Evolutionary conservation across 2,797 vertebrate species (phyloP).

Genomic region (Decapterus maruadsi): DNA sequence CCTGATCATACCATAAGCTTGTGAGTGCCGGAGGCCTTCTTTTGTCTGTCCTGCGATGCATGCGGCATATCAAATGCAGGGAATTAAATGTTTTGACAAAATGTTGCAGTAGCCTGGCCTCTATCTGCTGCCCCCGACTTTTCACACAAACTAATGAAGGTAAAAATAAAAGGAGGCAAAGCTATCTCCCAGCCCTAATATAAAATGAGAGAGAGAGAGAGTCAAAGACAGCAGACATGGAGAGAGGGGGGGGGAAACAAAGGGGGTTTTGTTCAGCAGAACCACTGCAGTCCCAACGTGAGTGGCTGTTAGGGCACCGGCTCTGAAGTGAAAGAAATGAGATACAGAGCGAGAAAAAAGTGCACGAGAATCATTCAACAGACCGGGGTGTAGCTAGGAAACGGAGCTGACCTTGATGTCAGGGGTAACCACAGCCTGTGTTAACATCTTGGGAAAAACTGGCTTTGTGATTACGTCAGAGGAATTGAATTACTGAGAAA

Average conservation of each 20-base stretch:
- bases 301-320: slow-evolving; percentile 72
- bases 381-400: slow-evolving; percentile 70
- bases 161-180: slow-evolving; percentile 65
- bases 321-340: slow-evolving; percentile 74
- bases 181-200: slow-evolving; percentile 62
- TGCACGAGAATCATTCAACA: slow-evolving; percentile 64
- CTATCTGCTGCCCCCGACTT: slow-evolving; percentile 66
- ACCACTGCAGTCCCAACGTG: slow-evolving; percentile 70
- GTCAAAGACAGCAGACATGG: slow-evolving; percentile 62
- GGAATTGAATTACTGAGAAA: slow-evolving; percentile 15
- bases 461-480: slow-evolving; percentile 29
- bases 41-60: slow-evolving; percentile 56
- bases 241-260: slow-evolving; percentile 63
- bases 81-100: slow-evolving; percentile 67
- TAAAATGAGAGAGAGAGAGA: slow-evolving; percentile 66
- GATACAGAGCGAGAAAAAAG: slow-evolving; percentile 70
- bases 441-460: slow-evolving; percentile 40
- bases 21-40: slow-evolving; percentile 46
- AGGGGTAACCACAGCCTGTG: slow-evolving; percentile 48
- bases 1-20: slow-evolving; percentile 68
- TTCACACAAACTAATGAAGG: slow-evolving; percentile 73
- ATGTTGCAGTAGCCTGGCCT: slow-evolving; percentile 46
- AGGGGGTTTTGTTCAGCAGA: slow-evolving; percentile 75
- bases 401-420: slow-evolving; percentile 69
- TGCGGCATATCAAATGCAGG: slow-evolving; percentile 65